Conservation (phyloP, 1,140 invertebrate species). For the Drosophila fuyamai region DNA sequence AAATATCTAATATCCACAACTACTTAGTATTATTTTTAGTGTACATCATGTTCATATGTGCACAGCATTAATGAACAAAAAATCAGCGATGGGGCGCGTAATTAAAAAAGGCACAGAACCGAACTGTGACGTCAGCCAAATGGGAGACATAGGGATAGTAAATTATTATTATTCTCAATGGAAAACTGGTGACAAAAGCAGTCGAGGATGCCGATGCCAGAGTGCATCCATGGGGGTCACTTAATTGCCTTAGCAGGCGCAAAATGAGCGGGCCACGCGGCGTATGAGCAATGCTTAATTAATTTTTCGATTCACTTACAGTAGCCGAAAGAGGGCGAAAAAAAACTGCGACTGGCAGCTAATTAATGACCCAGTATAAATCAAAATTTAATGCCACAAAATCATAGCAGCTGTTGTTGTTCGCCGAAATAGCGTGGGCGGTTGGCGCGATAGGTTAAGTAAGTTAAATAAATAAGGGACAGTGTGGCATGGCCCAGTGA, state of each 20-base stretch:
- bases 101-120: conserved; percentile 14
- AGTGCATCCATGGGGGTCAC: conserved; percentile 52
- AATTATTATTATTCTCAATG: conserved; percentile 3
- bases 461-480: conserved; percentile 43
- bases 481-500: conserved; percentile 60
- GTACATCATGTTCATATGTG: conserved; percentile 6
- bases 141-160: not conserved
- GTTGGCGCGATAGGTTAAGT: conserved; percentile 49
- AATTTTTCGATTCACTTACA: conserved; percentile 39
- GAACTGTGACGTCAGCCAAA: conserved; percentile 8
- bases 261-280: conserved; percentile 18
- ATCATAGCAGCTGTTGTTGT: conserved; percentile 52
- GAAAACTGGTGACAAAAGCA: conserved; percentile 10
- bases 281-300: conserved; percentile 58
- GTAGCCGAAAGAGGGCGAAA: conserved; percentile 2
- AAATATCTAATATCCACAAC: not conserved
- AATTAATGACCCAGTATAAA: conserved; percentile 72
- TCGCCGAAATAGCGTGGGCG: conserved; percentile 45
- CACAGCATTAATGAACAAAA: conserved; percentile 27
- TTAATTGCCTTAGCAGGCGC: conserved; percentile 49
- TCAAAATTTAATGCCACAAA: conserved; percentile 73
- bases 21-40: not conserved
- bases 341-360: conserved; percentile 32
- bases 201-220: not conserved
- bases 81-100: not conserved